Evolutionary conservation across 2,888 invertebrate genomes (phyloP), one percentile per base, ranked within the genome.

Genomic region (Autographa pulchrina): DNA sequence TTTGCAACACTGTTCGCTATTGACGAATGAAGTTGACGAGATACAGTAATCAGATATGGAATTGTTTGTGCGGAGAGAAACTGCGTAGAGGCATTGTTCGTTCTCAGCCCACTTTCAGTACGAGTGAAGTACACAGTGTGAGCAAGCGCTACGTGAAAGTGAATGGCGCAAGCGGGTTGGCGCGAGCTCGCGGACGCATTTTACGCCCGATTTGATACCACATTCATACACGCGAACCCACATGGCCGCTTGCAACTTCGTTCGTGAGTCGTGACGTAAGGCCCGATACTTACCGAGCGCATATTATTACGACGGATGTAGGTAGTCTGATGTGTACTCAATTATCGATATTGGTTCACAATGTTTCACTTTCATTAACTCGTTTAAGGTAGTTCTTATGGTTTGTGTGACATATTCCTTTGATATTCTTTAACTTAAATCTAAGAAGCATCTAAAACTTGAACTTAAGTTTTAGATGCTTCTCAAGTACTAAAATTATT

Each of bases 11-110:
- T 74, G 56, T 68, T 70, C 16, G 56, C 62, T 41, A 65, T 32
- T 60, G 54, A 69, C 48, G 43, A 74, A 43, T 64, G 31, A 62
- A 78, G 75, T 72, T 80, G 88, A 89, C 89, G 88, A 89, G 85
- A 85, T 82, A 63, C 52, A 61, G 81, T 82, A 84, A 85, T 83
- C 81, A 84, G 87, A 89, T 87, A 87, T 85, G 84, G 86, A 90
- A 87, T 91, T 86, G 89, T 93, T 93, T 93, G 92, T 91, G 92
- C 92, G 91, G 91, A 93, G 94, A 94, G 94, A 94, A 94, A 94
- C 92, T 90, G 87, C 85, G 86, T 89, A 80, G 73, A 86, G 85
- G 91, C 91, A 94, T 95, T 95, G 93, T 94, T 93, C 63, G 63
- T 66, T 75, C 87, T 90, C 90, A 94, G 93, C 93, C 93, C 90